Evolutionary conservation across 1,140 invertebrate genomes (phyloP).

Genomic region (Ooceraea biroi): DNA sequence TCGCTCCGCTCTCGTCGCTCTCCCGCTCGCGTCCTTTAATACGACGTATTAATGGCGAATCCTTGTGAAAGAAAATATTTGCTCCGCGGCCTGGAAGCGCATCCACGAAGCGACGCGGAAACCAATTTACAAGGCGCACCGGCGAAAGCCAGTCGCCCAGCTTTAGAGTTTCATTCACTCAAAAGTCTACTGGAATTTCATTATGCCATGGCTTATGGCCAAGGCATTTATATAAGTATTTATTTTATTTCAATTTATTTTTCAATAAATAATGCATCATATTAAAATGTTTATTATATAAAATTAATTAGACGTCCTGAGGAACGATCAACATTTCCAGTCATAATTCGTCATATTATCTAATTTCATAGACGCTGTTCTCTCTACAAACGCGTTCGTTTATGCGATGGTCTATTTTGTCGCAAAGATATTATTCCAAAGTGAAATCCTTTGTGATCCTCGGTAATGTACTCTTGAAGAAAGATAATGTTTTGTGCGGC

Average conservation of each 20-base stretch:
- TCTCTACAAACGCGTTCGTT: not conserved
- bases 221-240: too few species aligned
- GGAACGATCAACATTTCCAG: too few species aligned
- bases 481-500: not conserved
- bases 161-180: not conserved
- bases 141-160: not conserved
- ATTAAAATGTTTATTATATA: too few species aligned
- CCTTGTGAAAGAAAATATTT: conserved; percentile 58
- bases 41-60: conserved; percentile 44
- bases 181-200: not conserved
- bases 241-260: too few species aligned
- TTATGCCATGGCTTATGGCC: too few species aligned
- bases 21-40: conserved; percentile 38
- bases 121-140: conserved; percentile 32
- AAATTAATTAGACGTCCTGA: too few species aligned
- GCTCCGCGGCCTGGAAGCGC: conserved; percentile 46
- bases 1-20: conserved; percentile 36
- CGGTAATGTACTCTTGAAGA: not conserved
- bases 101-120: conserved; percentile 21
- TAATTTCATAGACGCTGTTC: not conserved
- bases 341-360: too few species aligned
- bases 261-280: too few species aligned
- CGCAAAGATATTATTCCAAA: not conserved
- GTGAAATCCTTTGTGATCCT: not conserved
- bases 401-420: not conserved